phyloP scores from a whole-genome alignment of 2,888 invertebrate species.

The Autographa gamma region DNA sequence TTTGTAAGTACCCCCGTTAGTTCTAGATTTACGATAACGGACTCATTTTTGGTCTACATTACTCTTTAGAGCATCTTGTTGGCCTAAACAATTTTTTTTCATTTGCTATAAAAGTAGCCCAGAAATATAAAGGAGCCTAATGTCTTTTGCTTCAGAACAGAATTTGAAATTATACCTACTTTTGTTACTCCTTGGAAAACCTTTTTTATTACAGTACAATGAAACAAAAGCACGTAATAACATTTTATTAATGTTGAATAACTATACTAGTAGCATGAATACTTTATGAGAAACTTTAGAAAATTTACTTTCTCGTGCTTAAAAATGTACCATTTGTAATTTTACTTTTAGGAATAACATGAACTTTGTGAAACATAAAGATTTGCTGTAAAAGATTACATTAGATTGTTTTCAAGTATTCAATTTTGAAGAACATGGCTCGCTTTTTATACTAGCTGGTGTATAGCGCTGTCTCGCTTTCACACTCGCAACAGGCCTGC shows the following conservation, averaged over 20 bases:
- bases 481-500: too few relatives aligned
- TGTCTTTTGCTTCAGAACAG: not conserved
- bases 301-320: not conserved
- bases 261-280: not conserved
- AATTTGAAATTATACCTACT: not conserved
- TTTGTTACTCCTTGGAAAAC: not conserved
- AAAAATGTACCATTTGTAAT: not conserved
- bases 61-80: not conserved
- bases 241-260: not conserved
- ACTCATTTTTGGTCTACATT: constrained; percentile 1
- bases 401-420: too few relatives aligned
- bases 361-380: not conserved
- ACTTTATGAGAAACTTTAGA: not conserved
- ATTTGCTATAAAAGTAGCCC: not conserved
- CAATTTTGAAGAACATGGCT: too few relatives aligned
- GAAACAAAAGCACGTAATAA: not conserved
- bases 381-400: too few relatives aligned
- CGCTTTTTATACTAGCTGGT: too few relatives aligned
- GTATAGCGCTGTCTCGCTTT: too few relatives aligned
- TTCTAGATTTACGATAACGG: constrained; percentile 2
- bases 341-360: not conserved
- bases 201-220: not conserved
- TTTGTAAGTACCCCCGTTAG: not conserved
- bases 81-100: not conserved
- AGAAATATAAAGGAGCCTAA: not conserved